Conservation (phyloP, 2,113 vertebrate species). For the Seriola quinqueradiata region DNA sequence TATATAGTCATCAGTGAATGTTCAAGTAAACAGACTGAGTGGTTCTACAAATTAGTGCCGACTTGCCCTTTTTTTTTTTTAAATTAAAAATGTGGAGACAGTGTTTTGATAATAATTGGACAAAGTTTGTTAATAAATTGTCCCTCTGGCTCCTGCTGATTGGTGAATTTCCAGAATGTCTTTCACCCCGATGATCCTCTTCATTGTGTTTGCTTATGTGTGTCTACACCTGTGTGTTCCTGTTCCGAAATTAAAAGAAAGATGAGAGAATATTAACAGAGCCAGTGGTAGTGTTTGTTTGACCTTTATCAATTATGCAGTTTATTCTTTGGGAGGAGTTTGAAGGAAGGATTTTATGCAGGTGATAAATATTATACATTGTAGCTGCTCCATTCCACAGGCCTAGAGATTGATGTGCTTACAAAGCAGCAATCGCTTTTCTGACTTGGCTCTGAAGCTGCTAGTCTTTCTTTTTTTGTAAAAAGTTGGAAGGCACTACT, state of each 20-base stretch:
- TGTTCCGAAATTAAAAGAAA: not conserved
- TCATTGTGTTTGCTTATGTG: not conserved
- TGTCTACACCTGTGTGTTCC: not conserved
- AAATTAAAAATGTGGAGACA: slow-evolving; percentile 41
- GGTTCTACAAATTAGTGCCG: slow-evolving; percentile 24
- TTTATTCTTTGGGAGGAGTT: slow-evolving; percentile 15
- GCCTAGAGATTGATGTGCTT: slow-evolving; percentile 8
- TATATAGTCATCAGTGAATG: slow-evolving; percentile 31
- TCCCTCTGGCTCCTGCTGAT: slow-evolving; percentile 33
- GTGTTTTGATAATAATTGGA: slow-evolving; percentile 50
- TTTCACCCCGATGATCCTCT: not conserved
- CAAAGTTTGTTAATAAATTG: slow-evolving; percentile 45
- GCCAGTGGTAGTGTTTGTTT: slow-evolving; percentile 41
- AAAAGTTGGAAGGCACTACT: slow-evolving; percentile 17
- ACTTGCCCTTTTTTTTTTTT: slow-evolving; percentile 27
- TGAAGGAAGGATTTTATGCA: slow-evolving; percentile 22
- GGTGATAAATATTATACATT: slow-evolving; percentile 30
- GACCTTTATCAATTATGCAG: slow-evolving; percentile 43
- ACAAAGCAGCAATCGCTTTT: slow-evolving; percentile 17
- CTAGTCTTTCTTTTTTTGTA: slow-evolving; percentile 30
- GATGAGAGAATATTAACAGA: slow-evolving; percentile 32
- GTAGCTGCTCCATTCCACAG: slow-evolving; percentile 7
- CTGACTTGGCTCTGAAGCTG: slow-evolving; percentile 36
- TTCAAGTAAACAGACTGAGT: slow-evolving; percentile 44
- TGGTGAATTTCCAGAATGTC: slow-evolving; percentile 36